These are phyloP conservation scores for Leptothorax acervorum DNA, from an alignment of 2,888 invertebrate species.

Conservation along the genomic window DNA sequence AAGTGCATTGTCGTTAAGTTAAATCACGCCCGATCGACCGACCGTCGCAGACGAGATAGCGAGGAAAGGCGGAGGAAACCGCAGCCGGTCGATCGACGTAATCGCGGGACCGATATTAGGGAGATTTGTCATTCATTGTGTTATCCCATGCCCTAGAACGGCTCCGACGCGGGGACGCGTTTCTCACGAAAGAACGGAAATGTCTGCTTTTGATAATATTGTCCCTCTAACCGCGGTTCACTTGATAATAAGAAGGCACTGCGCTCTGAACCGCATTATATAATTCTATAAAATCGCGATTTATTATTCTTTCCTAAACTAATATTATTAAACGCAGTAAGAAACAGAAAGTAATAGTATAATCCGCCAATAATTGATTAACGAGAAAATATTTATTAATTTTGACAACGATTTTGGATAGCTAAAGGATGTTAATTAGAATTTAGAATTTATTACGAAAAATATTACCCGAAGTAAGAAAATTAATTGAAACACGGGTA, in stretches of 20 bases:
- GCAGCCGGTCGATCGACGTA: slow-evolving; percentile 45
- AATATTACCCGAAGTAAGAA: too few relatives aligned
- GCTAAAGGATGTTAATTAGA: too few relatives aligned
- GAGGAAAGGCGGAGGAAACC: slow-evolving; percentile 36
- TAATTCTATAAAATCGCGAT: neutral
- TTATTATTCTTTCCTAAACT: neutral
- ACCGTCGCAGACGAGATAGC: slow-evolving; percentile 33
- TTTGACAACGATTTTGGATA: too few relatives aligned
- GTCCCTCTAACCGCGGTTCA: neutral
- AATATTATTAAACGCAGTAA: neutral
- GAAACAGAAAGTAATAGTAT: neutral
- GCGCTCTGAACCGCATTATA: neutral
- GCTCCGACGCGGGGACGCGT: neutral
- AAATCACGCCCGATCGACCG: slow-evolving; percentile 63
- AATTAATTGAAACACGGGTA: neutral
- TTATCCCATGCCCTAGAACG: neutral
- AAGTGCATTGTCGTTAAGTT: slow-evolving; percentile 64
- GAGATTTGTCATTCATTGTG: neutral
- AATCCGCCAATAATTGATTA: too few relatives aligned
- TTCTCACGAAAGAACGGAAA: neutral
- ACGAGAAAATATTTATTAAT: too few relatives aligned
- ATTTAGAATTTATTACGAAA: too few relatives aligned
- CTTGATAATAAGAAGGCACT: neutral
- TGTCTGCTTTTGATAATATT: neutral
- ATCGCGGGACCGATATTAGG: slow-evolving; percentile 45